Conservation (phyloP, 2,888 invertebrate genomes). For the Sesia bembeciformis region DNA sequence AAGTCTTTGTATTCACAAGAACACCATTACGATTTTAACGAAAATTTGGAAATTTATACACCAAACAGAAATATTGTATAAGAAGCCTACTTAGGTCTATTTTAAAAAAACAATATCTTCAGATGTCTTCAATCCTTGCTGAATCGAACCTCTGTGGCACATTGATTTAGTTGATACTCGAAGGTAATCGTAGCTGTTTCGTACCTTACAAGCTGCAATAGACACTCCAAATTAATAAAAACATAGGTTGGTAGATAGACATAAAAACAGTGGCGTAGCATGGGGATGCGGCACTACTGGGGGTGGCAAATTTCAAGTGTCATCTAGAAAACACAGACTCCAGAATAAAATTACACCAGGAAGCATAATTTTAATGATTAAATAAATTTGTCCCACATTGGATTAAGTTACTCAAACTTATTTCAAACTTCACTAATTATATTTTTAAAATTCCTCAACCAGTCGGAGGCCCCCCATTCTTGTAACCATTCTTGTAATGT, state of each 20-base stretch:
- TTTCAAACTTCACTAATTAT: too few species aligned
- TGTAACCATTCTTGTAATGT: too few species aligned
- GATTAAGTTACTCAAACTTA: too few species aligned
- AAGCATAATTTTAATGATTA: too few species aligned
- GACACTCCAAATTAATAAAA: constrained; percentile 31
- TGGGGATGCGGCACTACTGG: neutral
- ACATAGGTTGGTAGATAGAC: constrained; percentile 11
- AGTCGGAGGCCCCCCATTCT: too few species aligned
- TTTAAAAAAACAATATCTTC: constrained; percentile 77
- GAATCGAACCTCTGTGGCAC: constrained; percentile 79
- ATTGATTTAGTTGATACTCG: constrained; percentile 37
- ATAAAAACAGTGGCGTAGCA: constrained; percentile 1
- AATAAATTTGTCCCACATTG: too few species aligned
- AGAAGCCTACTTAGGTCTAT: constrained; percentile 66
- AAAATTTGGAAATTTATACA: constrained; percentile 48
- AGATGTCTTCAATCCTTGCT: constrained; percentile 94
- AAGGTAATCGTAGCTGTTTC: constrained; percentile 34
- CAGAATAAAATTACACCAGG: too few species aligned
- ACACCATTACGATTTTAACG: constrained; percentile 44
- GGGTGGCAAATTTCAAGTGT: too few species aligned
- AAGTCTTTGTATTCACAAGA: constrained; percentile 44
- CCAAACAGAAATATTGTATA: constrained; percentile 52
- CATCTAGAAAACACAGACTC: too few species aligned
- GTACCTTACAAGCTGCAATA: constrained; percentile 51
- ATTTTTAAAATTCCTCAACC: too few species aligned